Evolutionary conservation across 2,888 invertebrate genomes (phyloP).

Genomic region (Exephanes ischioxanthus): DNA sequence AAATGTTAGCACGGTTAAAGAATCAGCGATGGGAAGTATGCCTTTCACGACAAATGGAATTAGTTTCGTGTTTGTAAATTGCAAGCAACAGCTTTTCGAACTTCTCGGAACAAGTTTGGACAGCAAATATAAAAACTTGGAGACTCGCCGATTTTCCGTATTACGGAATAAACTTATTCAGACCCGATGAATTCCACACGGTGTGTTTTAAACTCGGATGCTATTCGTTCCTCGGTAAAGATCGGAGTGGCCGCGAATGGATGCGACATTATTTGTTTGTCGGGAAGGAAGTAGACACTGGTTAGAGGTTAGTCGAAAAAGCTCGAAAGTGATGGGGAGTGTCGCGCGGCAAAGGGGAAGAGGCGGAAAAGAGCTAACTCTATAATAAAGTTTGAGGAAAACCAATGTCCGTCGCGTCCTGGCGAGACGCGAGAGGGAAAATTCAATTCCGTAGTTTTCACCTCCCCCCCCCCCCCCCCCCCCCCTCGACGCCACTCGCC

Average conservation of each 20-base stretch:
- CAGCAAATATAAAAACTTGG: neutral
- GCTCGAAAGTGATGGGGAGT: constrained; percentile 8
- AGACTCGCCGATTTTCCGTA: neutral
- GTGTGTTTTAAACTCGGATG: constrained; percentile 24
- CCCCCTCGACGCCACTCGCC: constrained; percentile 44
- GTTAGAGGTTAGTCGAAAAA: constrained; percentile 53
- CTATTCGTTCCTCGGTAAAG: constrained; percentile 3
- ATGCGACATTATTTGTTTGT: constrained; percentile 56
- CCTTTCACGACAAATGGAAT: too few species aligned
- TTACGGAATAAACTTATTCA: constrained; percentile 36
- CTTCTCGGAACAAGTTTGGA: too few species aligned
- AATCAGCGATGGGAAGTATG: too few species aligned
- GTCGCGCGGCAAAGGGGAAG: neutral
- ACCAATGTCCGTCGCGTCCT: constrained; percentile 61
- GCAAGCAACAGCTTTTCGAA: too few species aligned
- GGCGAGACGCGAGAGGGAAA: constrained; percentile 51
- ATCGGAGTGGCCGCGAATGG: constrained; percentile 35
- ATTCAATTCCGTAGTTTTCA: constrained; percentile 65
- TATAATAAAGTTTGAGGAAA: constrained; percentile 67
- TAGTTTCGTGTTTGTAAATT: too few species aligned
- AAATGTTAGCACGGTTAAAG: too few species aligned
- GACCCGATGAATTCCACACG: constrained; percentile 25
- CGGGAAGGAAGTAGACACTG: constrained; percentile 49
- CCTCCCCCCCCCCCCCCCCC: neutral
- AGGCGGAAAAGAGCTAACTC: constrained; percentile 59